Evolutionary conservation across 2,797 vertebrate genomes (phyloP), one percentile per base, ranked within the genome.

Genomic region (Fistularia tabacaria): DNA sequence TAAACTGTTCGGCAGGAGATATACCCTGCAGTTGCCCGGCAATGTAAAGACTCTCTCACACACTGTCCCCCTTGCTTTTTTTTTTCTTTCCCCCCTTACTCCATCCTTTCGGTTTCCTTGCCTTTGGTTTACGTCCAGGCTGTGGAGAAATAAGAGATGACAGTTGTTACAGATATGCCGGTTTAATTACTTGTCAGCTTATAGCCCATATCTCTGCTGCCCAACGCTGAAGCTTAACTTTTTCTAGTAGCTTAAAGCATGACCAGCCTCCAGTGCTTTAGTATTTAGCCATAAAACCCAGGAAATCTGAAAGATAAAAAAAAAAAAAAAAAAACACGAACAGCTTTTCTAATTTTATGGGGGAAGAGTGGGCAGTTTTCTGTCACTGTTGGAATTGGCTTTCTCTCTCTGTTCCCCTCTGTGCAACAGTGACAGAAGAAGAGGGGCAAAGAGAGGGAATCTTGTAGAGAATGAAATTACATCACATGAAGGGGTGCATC

Each of bases 181-280:
- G 92, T 95, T 97, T 97, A 96, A 97, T 97, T 96, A 95, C 96
- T 95, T 97, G 95, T 97, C 95, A 95, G 94, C 95, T 97, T 94
- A 97, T 81, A 91, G 93, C 86, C 89, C 92, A 91, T 95, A 95
- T 97, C 94, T 95, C 89, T 77, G 93, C 93, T 93, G 93, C 94
- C 92, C 92, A 91, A 93, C 84, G 86, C 91, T 79, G 90, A 93
- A 93, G 94, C 95, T 97, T 94, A 94, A 94, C 93, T 94, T 94
- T 90, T 92, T 92, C 92, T 93, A 91, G 92, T 93, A 93, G 94
- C 94, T 97, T 95, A 94, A 93, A 95, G 91, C 92, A 93, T 92
- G 93, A 93, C 92, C 93, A 93, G 92, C 93, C 92, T 92, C 92
- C 92, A 88, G 90, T 89, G 92, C 93, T 93, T 94, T 92, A 89